Base-by-base conservation (phyloP, 2,113 vertebrate species). In the Hipposideros armiger region DNA sequence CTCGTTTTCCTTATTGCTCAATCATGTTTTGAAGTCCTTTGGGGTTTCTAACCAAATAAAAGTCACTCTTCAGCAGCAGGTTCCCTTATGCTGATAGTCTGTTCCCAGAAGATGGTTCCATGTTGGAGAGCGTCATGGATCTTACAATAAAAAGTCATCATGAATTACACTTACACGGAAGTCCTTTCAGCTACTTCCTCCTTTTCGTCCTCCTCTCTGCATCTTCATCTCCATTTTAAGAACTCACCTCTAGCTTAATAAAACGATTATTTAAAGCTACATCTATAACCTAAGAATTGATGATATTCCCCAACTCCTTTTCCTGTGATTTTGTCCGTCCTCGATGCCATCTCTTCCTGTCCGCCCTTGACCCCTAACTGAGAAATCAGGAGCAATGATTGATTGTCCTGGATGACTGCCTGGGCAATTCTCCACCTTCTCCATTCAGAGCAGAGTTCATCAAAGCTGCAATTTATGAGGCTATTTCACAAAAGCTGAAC, bases 391-490 rank as follows among this genome's bases (percentile, higher is more conserved):
- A 81, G 50, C 36, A 26, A 45, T 95, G 62, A 93, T 82, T 77
- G 28, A 62, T 60, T 52, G 54, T 42, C 8, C 0, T 1, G 14
- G 22, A 6, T 9, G 50, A 47, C 52, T 64, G 15, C 30, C 76
- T 20, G 20, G 45, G 32, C 32, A 15, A 3, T 42, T 13, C 16
- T 16, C 62, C 45, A 47, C 52, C 45, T n/a, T 50, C 32, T 84
- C 72, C 64, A 40, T 85, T 85, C 81, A 60, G 72, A 56, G 11
- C 45, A 87, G 56, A 5, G 47, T 67, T 93, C 66, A 85, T 88
- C 85, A 77, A 90, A 93, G 40, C 76, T 72, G 28, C 54, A 87
- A 17, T 91, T 52, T 66, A 22, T 54, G 62, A 94, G 70, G 91
- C 77, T 64, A 70, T 93, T 88, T 90, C 81, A 67, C 24, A n/a